Conservation (phyloP, 2,888 invertebrate genomes). For the Acrobasis suavella region DNA sequence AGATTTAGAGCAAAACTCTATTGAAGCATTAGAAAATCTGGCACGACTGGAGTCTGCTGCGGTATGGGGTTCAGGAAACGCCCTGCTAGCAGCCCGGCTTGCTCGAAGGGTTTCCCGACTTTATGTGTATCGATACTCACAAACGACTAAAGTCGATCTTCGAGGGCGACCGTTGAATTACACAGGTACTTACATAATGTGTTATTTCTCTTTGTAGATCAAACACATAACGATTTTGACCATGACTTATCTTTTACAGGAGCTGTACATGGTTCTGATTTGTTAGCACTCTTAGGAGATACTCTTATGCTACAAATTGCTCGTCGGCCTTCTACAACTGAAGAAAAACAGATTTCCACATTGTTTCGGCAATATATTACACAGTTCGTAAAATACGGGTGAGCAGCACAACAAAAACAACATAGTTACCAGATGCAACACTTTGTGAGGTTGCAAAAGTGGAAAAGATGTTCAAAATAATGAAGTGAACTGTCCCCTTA, state of each 20-base stretch:
- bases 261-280: conserved; percentile 85
- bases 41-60: conserved; percentile 83
- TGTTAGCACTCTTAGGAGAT: conserved; percentile 86
- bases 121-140: conserved; percentile 81
- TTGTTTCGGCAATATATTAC: conserved; percentile 56
- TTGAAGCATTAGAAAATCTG: conserved; percentile 67
- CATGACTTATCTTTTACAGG: conserved; percentile 57
- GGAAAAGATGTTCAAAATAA: too few relatives aligned
- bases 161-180: conserved; percentile 71
- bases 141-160: conserved; percentile 70
- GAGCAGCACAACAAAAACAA: conserved; percentile 27
- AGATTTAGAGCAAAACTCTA: conserved; percentile 51
- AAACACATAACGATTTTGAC: background rate
- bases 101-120: conserved; percentile 70
- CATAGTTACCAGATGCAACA: too few relatives aligned
- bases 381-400: conserved; percentile 80
- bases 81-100: conserved; percentile 81
- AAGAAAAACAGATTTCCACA: conserved; percentile 80
- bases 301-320: conserved; percentile 85
- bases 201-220: background rate
- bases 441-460: too few relatives aligned
- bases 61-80: conserved; percentile 78
- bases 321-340: conserved; percentile 81
- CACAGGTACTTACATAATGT: conserved; percentile 62
- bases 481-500: too few relatives aligned